Conservation (phyloP, 2,888 invertebrate genomes). For the Agapetus fuscipes region DNA sequence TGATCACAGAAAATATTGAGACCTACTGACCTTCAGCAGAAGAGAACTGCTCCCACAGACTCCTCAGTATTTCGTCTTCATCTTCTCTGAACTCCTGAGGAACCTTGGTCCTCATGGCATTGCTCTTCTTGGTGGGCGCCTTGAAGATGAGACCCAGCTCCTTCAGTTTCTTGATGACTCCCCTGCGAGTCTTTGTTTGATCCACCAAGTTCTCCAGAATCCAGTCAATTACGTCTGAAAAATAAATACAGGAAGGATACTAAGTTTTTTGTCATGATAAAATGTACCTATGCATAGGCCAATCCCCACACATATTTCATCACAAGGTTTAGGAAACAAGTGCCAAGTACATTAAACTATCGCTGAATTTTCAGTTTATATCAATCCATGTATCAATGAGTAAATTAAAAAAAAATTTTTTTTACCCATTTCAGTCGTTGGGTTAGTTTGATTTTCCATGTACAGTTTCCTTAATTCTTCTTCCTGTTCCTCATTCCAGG, state of each 20-base stretch:
- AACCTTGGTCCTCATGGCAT: slow-evolving; percentile 35
- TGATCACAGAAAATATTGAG: no score
- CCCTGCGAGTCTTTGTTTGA: slow-evolving; percentile 65
- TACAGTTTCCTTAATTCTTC: slow-evolving; percentile 73
- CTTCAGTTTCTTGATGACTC: slow-evolving; percentile 73
- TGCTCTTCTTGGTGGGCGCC: slow-evolving; percentile 50
- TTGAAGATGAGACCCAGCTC: slow-evolving; percentile 65
- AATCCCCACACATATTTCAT: no score
- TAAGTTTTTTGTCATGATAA: no score
- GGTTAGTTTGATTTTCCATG: slow-evolving; percentile 70
- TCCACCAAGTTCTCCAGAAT: slow-evolving; percentile 73
- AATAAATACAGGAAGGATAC: slow-evolving; percentile 3
- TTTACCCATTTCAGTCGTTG: slow-evolving; percentile 59
- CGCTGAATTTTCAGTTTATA: no score
- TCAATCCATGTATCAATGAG: no score
- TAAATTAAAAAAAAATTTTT: neutral
- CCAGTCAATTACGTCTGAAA: slow-evolving; percentile 76
- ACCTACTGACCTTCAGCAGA: slow-evolving; percentile 46
- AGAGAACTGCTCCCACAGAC: slow-evolving; percentile 64
- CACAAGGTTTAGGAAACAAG: no score
- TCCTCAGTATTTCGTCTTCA: slow-evolving; percentile 63
- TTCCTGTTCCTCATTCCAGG: slow-evolving; percentile 83
- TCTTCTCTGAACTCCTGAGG: slow-evolving; percentile 63
- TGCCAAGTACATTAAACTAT: no score
- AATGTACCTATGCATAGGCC: no score